A percentile compares a stretch with the other conserved stretches of the same genome.
Conservation (phyloP, 2,888 invertebrate genomes). For the Laspeyria flexula region DNA sequence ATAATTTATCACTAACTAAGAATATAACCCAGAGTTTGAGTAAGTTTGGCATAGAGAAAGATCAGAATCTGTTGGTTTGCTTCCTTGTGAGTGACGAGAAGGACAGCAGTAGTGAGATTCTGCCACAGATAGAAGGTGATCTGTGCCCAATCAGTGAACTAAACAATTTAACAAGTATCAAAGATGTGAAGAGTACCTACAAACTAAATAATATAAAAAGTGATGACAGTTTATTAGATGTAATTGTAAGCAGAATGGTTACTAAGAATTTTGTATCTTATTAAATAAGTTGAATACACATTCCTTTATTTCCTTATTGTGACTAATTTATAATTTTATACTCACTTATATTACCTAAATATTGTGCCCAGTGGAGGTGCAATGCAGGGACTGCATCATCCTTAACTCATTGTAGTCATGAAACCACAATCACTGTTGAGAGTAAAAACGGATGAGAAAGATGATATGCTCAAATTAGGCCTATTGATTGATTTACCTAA, state of each 20-base stretch:
- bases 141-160: constrained; percentile 78
- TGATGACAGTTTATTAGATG: constrained; percentile 77
- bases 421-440: no score
- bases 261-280: constrained; percentile 86
- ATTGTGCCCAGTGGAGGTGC: no score
- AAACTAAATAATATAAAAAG: constrained; percentile 85
- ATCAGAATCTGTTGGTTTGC: constrained; percentile 63
- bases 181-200: constrained; percentile 85
- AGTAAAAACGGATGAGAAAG: no score
- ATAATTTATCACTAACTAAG: constrained; percentile 88
- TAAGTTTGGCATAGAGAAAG: constrained; percentile 87
- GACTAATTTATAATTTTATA: no score
- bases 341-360: no score
- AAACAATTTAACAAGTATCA: constrained; percentile 72
- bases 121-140: constrained; percentile 84
- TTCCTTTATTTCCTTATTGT: no score
- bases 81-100: constrained; percentile 55
- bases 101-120: constrained; percentile 62
- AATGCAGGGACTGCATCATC: no score
- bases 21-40: constrained; percentile 89
- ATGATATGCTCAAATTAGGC: no score
- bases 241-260: constrained; percentile 88
- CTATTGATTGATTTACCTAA: no score
- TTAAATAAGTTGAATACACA: constrained; percentile 14
- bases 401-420: no score